A percentile compares a stretch with the other conserved stretches of the same genome.
These are phyloP conservation scores for Tenualosa ilisha DNA, from an alignment of 2,797 vertebrate species.

Conservation along the genomic window DNA sequence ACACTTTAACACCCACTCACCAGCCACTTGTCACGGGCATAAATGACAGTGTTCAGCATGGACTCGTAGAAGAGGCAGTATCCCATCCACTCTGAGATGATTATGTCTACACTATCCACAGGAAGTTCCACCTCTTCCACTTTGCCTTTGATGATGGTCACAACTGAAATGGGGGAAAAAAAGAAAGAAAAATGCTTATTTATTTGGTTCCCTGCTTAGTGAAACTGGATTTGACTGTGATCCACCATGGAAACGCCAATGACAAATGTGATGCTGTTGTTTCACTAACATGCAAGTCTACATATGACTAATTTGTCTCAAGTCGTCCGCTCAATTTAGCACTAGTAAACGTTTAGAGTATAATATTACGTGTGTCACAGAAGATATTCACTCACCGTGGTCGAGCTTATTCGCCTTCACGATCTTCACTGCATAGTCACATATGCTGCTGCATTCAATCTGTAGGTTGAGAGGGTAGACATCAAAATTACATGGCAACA, in stretches of 20 bases:
- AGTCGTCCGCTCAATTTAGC: neutral
- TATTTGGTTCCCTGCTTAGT: neutral
- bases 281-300: too few relatives aligned
- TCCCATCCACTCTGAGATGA: constrained; percentile 97
- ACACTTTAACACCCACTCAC: constrained; percentile 64
- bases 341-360: neutral
- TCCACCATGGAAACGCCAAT: too few relatives aligned
- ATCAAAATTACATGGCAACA: neutral
- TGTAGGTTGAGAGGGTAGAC: constrained; percentile 52
- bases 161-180: constrained; percentile 69
- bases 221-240: neutral
- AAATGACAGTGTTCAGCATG: constrained; percentile 93
- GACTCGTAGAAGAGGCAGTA: constrained; percentile 95
- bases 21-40: constrained; percentile 94
- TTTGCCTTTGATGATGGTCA: constrained; percentile 94
- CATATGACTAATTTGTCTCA: too few relatives aligned
- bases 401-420: constrained; percentile 94
- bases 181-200: neutral
- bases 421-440: constrained; percentile 92
- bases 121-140: constrained; percentile 92
- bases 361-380: neutral
- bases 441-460: constrained; percentile 96
- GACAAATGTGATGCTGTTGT: too few relatives aligned
- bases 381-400: constrained; percentile 71
- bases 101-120: constrained; percentile 89